Evolutionary conservation across 1,140 invertebrate species (phyloP), one percentile per base, ranked within the genome.

Genomic region (Nilaparvata lugens): DNA sequence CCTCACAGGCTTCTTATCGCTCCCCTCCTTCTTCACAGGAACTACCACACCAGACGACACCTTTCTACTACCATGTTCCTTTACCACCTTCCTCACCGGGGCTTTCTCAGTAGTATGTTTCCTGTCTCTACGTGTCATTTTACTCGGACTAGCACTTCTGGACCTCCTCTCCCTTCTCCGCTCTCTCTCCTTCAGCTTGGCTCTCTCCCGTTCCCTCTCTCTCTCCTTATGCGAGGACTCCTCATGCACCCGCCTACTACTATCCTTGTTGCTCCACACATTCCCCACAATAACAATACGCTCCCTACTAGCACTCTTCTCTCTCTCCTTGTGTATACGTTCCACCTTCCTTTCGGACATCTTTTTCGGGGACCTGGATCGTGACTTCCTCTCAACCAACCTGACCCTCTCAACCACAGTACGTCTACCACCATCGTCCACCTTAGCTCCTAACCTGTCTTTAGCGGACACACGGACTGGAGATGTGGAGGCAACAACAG

Each of bases 381-480:
- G 62, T 13, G 63, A 62, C 40, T 62, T 64, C 43, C 60, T 18
- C 25, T 59, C 57, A 31, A 58, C 63, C 38, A 56, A 51, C 35
- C 61, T 64, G 53, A 62, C 56, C 19, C 63, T 38, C 25, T 53
- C 35, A 1, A 42, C 24, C 2, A 55, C 59, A 16, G 21, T 54
- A 23, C 43, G 31, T 9, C 25, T 42, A 28, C 62, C 48, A 42
- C 60, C 63, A 14, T 67, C 65, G n/a, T 68, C 67, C 7, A 69
- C 45, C 63, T 70, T 70, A 16, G 68, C 66, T 7, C 69, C 69
- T 1, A 70, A 54, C 43, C 69, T 63, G 25, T 70, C 68, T 62
- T 70, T 70, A 4, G 67, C 67, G 18, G 67, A 68, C 25, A 69
- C 62, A 21, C 68, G 57, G 4, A 62, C 57, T 18, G 64, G 59